Base-by-base conservation (phyloP, 2,888 invertebrate genomes). In the Acleris cristana region DNA sequence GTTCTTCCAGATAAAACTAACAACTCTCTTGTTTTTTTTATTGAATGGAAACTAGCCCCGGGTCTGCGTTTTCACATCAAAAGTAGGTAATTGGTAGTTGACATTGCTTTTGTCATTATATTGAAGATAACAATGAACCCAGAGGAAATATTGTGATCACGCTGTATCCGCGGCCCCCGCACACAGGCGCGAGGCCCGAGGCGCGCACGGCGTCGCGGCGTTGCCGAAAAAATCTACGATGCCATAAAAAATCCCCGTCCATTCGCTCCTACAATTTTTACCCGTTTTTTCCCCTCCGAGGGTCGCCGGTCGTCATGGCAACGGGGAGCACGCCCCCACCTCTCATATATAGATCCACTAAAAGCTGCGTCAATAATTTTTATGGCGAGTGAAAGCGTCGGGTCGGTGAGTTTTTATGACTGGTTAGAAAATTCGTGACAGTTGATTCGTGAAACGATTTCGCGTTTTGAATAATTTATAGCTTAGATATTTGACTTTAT, bases 221-320 rank as follows among this genome's bases (percentile, higher is more conserved):
- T 86, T 68, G 64, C 49, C 79, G 76, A 79, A 92, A 92, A 92
- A 92, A 92, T 92, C 87, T 91, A 88, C 88, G 90, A 88, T 86
- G 90, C 90, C 88, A 90, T 92, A 92, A 92, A 92, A 92, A 92
- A 92, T 92, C 92, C 89, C 84, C 92, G 91, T 84, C 87, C 90
- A 85, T 86, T 85, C 85, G 88, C 87, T 84, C 88, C 86, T 89
- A 85, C 87, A 88, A 90, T 92, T 92, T 92, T 92, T 92, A 91
- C 89, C 88, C 89, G 88, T 91, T 92, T 92, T 92, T 92, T 91
- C 90, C 92, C 91, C 92, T 88, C 85, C 72, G 88, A 90, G 91
- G 92, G 89, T 88, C 86, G 85, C 80, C 81, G 80, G 92, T 93
- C 76, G 82, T 85, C 85, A 88, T 88, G 82, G 87, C 84, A 83